A percentile compares a stretch with the other conserved stretches of the same genome.
phyloP scores from a whole-genome alignment of 2,888 invertebrate species.

The Yponomeuta plumbellus region DNA sequence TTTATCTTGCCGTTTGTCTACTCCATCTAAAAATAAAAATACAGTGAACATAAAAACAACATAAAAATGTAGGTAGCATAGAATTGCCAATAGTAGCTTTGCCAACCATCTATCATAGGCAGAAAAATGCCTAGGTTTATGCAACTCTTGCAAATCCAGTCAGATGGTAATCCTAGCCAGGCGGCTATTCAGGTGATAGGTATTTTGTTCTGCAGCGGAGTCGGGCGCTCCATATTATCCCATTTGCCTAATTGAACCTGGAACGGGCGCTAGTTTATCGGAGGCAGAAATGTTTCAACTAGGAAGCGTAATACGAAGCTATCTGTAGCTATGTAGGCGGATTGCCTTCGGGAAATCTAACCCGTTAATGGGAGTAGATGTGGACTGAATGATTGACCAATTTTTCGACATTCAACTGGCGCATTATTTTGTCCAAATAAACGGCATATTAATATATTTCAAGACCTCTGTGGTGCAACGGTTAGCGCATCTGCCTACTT shows the following conservation, averaged over 20 bases:
- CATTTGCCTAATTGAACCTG: conserved; percentile 27
- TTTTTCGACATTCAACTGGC: too few relatives aligned
- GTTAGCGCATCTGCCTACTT: too few relatives aligned
- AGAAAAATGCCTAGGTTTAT: background rate
- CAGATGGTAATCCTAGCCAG: conserved; percentile 8
- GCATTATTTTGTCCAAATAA: too few relatives aligned
- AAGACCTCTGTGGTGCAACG: too few relatives aligned
- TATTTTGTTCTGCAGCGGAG: background rate
- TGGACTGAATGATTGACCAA: too few relatives aligned
- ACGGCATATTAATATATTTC: too few relatives aligned
- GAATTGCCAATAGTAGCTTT: background rate
- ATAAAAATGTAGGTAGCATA: too few relatives aligned
- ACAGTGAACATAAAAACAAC: too few relatives aligned
- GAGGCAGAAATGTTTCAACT: conserved; percentile 6
- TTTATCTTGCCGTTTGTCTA: too few relatives aligned
- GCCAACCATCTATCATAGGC: background rate
- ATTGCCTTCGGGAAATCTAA: background rate
- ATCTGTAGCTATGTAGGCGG: background rate
- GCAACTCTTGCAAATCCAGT: conserved; percentile 7
- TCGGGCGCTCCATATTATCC: conserved; percentile 17
- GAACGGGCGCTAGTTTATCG: conserved; percentile 18
- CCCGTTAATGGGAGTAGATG: background rate
- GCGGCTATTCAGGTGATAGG: conserved; percentile 11
- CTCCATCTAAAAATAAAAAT: too few relatives aligned
- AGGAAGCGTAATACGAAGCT: background rate